Base-by-base conservation (phyloP, 2,797 vertebrate genomes). In the Leuciscus waleckii region DNA sequence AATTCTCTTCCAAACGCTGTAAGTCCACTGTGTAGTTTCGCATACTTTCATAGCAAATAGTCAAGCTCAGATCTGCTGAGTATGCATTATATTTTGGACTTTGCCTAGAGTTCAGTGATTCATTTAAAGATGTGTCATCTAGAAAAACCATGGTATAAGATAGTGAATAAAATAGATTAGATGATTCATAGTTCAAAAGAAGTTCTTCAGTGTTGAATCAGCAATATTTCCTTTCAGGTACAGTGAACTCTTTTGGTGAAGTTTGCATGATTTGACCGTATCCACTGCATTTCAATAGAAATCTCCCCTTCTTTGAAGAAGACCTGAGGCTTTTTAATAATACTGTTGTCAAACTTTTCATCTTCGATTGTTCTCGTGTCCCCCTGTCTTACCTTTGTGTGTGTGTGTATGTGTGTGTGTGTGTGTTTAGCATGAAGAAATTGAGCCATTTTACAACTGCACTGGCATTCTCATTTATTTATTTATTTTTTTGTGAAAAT, bases 1-100 rank as follows among this genome's bases (percentile, higher is more conserved):
- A 8, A 74, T 80, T 82, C 83, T 49, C 58, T 56, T 81, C 13
- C 29, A 74, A 8, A 63, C 70, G 56, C 69, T 70, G 39, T 46
- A 37, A 61, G 14, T 77, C n/a, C 26, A 37, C 54, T 54, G 63
- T 51, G 67, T 46, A 29, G 68, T 78, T 65, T 43, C 56, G 56
- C 65, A 49, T 26, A 79, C 7, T 14, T 35, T 46, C 32, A 61
- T 29, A 41, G 43, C 23, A 68, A 73, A 73, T 56, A 51, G 14
- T 41, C 63, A 54, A 75, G 14, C 41, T 79, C 37, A 35, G n/a
- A 43, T 81, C 26, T 43, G 14, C 85, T n/a, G 32, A 2, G 35
- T 69, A 16, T 80, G 77, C 32, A 69, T 69, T 63, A n/a, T n/a
- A 77, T 61, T 74, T 26, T 29, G n/a, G 19, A 79, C 23, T 19